Base-by-base conservation (phyloP, 2,888 invertebrate genomes). In the Tetranychus truncatus region DNA sequence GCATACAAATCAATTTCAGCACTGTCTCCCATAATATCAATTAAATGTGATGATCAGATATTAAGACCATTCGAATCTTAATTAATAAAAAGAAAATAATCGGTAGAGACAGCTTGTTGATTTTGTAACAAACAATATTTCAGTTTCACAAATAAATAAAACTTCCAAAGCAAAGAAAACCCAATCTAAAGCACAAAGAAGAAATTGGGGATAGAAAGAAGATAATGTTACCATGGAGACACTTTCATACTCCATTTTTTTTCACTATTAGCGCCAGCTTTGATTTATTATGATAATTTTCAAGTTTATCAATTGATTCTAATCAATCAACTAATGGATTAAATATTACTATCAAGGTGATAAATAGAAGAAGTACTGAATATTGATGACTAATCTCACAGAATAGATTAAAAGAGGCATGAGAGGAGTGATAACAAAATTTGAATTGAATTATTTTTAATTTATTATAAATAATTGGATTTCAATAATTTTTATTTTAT, bases 1-100 rank as follows among this genome's bases (percentile, higher is more conserved):
- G 91, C 92, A 85, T 95, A 95, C 82, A 95, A 88, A 89, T 95
- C 95, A 85, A 95, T 92, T 86, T 95, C 95, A 83, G 89, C 89
- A 87, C 91, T 89, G 86, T 94, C 94, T 45, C 75, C 76, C 75
- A 77, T 77, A 69, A 66, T 66, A 6, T 7, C 11, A 7, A n/a
- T 24, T 69, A 67, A 6, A 67, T 11, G n/a, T 21, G 69, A 69
- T 20, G 21, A 8, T 69, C 21, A 69, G 11, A 20, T 24, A 69
- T 69, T 69, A 69, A 20, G 21, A 21, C 11, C 34, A 69, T 24
- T 24, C 34, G 20, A 69, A 69, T 24, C 34, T 20, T 11, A 69
- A 69, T 69, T 69, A 69, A 69, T 20, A 11, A n/a, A 67, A 67
- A 24, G 20, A 69, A 24, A 4, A 20, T 11, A 9, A 20, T 11